Percentiles rank a stretch among this genome's conserved stretches.
These are phyloP conservation scores for Sclerodermus sp. DNA, from an alignment of 2,888 invertebrate genomes.

Conservation along the genomic window DNA sequence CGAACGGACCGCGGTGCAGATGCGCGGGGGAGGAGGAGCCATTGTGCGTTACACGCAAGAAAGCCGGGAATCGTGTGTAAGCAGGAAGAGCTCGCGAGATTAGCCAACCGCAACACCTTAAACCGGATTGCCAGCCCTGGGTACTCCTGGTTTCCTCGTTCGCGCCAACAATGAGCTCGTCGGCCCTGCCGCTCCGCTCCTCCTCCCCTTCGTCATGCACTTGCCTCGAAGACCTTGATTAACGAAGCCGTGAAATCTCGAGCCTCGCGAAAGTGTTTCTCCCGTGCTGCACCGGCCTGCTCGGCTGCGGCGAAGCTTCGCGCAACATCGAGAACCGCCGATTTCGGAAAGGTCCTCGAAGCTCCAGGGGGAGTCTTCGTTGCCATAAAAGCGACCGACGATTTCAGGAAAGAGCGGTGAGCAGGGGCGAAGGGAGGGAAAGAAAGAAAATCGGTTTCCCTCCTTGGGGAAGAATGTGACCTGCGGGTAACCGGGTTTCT, in stretches of 20 bases:
- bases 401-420: no score
- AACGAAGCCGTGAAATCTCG: conserved; percentile 30
- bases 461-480: no score
- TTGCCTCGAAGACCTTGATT: conserved; percentile 13
- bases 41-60: no score
- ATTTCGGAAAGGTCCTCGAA: no score
- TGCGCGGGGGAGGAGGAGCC: no score
- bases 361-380: no score
- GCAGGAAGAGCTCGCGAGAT: conserved; percentile 27
- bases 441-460: conserved; percentile 12
- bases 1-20: no score
- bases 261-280: conserved; percentile 25
- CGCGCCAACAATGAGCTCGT: no score
- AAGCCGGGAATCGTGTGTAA: background rate
- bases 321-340: background rate
- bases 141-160: no score
- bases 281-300: background rate
- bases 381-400: no score
- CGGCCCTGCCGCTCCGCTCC: no score
- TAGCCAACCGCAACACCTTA: conserved; percentile 32
- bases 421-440: background rate
- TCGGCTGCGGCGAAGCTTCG: background rate
- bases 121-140: conserved; percentile 27
- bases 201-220: no score
- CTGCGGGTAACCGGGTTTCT: conserved; percentile 19